These are phyloP conservation scores for Phycodurus eques DNA, from an alignment of 2,113 vertebrate genomes.

Conservation along the genomic window DNA sequence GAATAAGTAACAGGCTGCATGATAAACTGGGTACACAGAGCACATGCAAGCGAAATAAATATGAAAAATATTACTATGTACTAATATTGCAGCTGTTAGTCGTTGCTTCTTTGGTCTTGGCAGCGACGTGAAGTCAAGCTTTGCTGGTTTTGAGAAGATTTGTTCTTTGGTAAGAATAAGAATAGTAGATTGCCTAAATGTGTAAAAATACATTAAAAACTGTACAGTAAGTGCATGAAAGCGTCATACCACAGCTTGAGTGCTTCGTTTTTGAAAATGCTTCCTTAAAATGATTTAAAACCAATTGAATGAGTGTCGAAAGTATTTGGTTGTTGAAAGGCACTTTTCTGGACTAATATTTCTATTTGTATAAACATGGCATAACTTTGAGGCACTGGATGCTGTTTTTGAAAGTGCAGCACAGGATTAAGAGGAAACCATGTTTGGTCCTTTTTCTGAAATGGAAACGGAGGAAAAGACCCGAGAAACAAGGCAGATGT, in stretches of 20 bases:
- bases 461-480: slow-evolving; percentile 27
- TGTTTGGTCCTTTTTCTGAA: slow-evolving; percentile 51
- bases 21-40: slow-evolving; percentile 57
- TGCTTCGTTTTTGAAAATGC: not conserved
- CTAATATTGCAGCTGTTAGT: slow-evolving; percentile 38
- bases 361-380: slow-evolving; percentile 15
- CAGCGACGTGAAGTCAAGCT: slow-evolving; percentile 22
- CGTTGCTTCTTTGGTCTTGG: slow-evolving; percentile 41
- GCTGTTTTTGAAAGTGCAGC: slow-evolving; percentile 54
- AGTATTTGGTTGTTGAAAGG: slow-evolving; percentile 37
- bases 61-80: slow-evolving; percentile 40
- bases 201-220: slow-evolving; percentile 1
- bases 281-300: not conserved
- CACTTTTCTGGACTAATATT: slow-evolving; percentile 35
- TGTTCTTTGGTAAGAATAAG: slow-evolving; percentile 10
- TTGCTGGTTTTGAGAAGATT: slow-evolving; percentile 53
- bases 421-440: slow-evolving; percentile 12
- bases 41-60: slow-evolving; percentile 67
- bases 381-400: slow-evolving; percentile 34
- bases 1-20: slow-evolving; percentile 32
- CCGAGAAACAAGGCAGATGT: slow-evolving; percentile 58
- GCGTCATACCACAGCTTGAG: not conserved
- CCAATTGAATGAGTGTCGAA: not conserved
- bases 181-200: not conserved
- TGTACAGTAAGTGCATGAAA: slow-evolving; percentile 10